phyloP scores from a whole-genome alignment of 1,140 invertebrate genomes.

The Drosophila elegans region DNA sequence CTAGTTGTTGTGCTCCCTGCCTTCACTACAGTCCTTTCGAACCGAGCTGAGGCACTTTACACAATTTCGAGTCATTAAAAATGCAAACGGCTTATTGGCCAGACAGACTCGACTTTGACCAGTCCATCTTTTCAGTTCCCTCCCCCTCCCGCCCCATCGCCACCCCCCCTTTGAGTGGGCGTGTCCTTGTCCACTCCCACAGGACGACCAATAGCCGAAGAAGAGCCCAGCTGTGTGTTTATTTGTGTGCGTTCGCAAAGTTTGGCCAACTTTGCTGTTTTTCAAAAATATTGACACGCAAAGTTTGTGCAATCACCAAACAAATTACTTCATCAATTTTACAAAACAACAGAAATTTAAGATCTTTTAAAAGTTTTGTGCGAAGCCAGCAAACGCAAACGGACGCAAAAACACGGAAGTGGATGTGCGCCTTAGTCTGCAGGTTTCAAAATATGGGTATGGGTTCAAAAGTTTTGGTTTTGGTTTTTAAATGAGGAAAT shows the following conservation, averaged over 20 bases:
- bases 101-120: conserved; percentile 25
- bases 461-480: not conserved
- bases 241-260: conserved; percentile 17
- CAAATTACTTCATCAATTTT: conserved; percentile 83
- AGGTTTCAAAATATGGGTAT: conserved; percentile 6
- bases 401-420: conserved; percentile 44
- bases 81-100: conserved; percentile 67
- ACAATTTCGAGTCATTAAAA: conserved; percentile 68
- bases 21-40: conserved; percentile 8
- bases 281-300: conserved; percentile 79
- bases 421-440: conserved; percentile 13
- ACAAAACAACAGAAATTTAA: conserved; percentile 81
- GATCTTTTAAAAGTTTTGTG: conserved; percentile 77
- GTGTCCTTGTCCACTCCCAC: conserved; percentile 22
- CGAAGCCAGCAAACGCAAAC: conserved; percentile 27
- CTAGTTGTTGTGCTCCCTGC: conserved; percentile 2
- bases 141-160: no score
- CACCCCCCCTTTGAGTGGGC: not conserved
- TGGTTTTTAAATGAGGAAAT: not conserved
- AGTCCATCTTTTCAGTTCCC: conserved; percentile 4
- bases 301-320: conserved; percentile 80
- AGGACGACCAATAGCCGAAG: not conserved
- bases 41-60: conserved; percentile 48
- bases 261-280: conserved; percentile 61
- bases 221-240: conserved; percentile 10